phyloP scores from a whole-genome alignment of 2,797 vertebrate species.

The Anguilla megastoma region DNA sequence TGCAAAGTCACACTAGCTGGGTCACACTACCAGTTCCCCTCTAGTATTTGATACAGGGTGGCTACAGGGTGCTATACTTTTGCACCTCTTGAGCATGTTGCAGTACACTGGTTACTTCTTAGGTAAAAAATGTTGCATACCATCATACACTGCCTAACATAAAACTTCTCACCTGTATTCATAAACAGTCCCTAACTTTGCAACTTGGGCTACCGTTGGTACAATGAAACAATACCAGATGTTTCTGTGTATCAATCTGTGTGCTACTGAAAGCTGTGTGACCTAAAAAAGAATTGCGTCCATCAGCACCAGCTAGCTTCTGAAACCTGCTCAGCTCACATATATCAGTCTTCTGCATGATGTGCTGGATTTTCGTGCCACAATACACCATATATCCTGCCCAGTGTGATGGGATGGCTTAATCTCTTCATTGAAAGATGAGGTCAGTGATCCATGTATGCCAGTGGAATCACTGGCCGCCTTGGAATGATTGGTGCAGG shows the following conservation, averaged over 20 bases:
- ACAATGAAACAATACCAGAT: too few relatives aligned
- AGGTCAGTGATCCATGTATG: not conserved
- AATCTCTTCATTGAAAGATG: not conserved
- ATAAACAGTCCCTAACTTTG: too few relatives aligned
- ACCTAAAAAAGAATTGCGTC: too few relatives aligned
- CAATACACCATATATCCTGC: not conserved
- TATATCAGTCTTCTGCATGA: not conserved
- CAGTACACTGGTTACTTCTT: not conserved
- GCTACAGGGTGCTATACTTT: not conserved
- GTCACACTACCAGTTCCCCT: not conserved
- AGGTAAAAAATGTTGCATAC: not conserved
- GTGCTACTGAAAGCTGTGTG: too few relatives aligned
- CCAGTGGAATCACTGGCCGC: not conserved
- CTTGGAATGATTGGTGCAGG: not conserved
- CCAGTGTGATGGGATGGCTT: not conserved
- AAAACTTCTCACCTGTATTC: too few relatives aligned
- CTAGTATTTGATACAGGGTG: not conserved
- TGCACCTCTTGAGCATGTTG: not conserved
- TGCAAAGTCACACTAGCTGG: not conserved
- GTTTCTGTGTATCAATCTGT: too few relatives aligned
- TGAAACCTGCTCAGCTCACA: not conserved
- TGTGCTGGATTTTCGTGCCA: not conserved
- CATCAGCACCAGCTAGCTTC: not conserved
- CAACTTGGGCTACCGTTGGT: too few relatives aligned
- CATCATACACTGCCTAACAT: too few relatives aligned